phyloP scores from a whole-genome alignment of 2,113 vertebrate species.

The Cavia porcellus region DNA sequence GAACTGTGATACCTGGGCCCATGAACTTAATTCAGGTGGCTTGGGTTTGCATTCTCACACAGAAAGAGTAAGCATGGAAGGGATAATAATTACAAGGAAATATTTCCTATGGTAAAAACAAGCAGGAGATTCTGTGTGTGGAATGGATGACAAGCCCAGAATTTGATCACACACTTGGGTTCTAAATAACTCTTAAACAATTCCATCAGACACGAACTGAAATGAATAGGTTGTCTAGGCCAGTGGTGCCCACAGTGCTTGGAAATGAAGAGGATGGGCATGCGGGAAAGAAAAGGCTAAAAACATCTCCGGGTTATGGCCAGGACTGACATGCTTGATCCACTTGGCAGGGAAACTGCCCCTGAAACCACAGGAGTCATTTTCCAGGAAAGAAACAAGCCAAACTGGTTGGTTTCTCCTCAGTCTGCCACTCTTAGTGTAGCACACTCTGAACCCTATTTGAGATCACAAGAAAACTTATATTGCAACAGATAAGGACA shows the following conservation, averaged over 20 bases:
- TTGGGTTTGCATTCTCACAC: not conserved
- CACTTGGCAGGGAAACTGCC: not conserved
- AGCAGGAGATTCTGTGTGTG: not conserved
- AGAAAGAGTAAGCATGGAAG: not conserved
- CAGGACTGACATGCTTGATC: not conserved
- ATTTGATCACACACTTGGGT: not conserved
- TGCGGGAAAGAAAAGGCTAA: conserved; percentile 61
- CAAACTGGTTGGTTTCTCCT: conserved; percentile 9
- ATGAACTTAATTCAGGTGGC: not conserved
- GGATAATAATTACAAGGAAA: not conserved
- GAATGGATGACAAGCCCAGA: conserved; percentile 6
- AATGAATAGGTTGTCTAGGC: conserved; percentile 47
- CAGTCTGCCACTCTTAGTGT: conserved; percentile 1
- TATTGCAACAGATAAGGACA: not conserved
- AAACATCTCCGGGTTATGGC: conserved; percentile 38
- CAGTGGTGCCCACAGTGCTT: not conserved
- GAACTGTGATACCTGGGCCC: not conserved
- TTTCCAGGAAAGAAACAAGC: conserved; percentile 64
- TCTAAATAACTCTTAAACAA: not conserved
- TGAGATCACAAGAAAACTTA: conserved; percentile 38
- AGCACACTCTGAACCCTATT: not conserved
- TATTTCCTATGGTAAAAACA: not conserved
- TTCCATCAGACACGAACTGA: not conserved
- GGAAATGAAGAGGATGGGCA: conserved; percentile 43
- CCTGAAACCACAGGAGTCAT: conserved; percentile 10